A percentile compares a stretch with the other conserved stretches of the same genome.
These are phyloP conservation scores for Muntiacus muntjak DNA, from an alignment of 2,113 vertebrate genomes.

Conservation along the genomic window DNA sequence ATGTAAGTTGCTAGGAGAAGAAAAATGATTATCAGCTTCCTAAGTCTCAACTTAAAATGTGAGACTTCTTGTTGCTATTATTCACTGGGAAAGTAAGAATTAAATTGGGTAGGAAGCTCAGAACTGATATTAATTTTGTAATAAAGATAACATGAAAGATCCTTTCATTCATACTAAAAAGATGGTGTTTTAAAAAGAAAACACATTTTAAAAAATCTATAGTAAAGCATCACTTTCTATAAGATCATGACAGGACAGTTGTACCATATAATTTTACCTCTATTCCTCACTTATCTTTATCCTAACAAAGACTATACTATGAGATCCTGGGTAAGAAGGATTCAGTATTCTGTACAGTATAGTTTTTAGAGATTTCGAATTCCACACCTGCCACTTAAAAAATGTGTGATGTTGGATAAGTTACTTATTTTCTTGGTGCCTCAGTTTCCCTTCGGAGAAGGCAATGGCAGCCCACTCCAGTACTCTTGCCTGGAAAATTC, in stretches of 20 bases:
- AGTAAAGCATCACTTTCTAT: not conserved
- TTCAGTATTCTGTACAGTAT: not conserved
- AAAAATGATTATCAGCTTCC: not conserved
- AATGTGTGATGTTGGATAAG: not conserved
- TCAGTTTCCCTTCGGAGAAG: not conserved
- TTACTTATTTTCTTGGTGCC: not conserved
- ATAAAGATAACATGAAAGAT: not conserved
- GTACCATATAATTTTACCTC: not conserved
- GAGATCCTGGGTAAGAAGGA: not conserved
- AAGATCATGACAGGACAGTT: not conserved
- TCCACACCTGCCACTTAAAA: not conserved
- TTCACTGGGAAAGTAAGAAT: not conserved
- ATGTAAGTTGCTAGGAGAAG: not conserved
- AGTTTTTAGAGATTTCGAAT: not conserved
- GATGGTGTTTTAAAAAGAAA: not conserved
- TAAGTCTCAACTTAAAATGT: constrained; percentile 17
- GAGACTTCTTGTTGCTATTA: not conserved
- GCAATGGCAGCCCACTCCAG: no score
- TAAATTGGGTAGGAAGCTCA: not conserved
- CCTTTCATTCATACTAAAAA: not conserved
- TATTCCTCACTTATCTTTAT: not conserved
- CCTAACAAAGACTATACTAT: constrained; percentile 2
- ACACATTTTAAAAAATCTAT: not conserved
- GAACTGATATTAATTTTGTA: constrained; percentile 6
- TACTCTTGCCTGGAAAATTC: no score